Evolutionary conservation across 2,888 invertebrate species (phyloP).

Genomic region (Cybosia mesomella): DNA sequence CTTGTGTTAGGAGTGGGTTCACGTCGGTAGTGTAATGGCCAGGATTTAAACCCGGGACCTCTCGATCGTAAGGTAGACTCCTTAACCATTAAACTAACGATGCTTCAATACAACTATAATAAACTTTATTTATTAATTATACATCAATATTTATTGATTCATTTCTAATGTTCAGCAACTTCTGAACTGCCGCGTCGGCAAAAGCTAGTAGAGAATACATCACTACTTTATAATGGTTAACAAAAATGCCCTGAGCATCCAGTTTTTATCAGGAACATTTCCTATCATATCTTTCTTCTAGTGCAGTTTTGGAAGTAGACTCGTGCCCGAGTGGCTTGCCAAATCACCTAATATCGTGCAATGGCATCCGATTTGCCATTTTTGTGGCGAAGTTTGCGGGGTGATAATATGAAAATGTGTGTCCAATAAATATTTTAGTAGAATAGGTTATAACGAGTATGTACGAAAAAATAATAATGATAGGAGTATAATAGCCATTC

Average conservation of each 20-base stretch:
- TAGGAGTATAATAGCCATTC: no score
- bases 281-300: slow-evolving; percentile 35
- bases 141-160: no score
- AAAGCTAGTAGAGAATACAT: not conserved
- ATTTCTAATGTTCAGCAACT: no score
- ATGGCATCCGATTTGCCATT: slow-evolving; percentile 43
- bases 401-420: slow-evolving; percentile 7
- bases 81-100: no score
- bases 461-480: not conserved
- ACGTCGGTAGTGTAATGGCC: no score
- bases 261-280: slow-evolving; percentile 32
- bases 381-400: slow-evolving; percentile 23
- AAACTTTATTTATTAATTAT: no score
- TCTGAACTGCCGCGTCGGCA: no score
- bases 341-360: slow-evolving; percentile 50
- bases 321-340: slow-evolving; percentile 40
- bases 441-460: not conserved
- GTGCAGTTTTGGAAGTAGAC: slow-evolving; percentile 38
- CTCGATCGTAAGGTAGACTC: no score
- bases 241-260: slow-evolving; percentile 4
- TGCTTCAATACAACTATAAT: no score
- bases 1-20: no score
- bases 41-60: no score
- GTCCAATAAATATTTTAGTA: slow-evolving; percentile 2
- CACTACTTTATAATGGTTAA: slow-evolving; percentile 15